Conservation (phyloP, 2,797 vertebrate species). For the Acestrorhynchus altus region DNA sequence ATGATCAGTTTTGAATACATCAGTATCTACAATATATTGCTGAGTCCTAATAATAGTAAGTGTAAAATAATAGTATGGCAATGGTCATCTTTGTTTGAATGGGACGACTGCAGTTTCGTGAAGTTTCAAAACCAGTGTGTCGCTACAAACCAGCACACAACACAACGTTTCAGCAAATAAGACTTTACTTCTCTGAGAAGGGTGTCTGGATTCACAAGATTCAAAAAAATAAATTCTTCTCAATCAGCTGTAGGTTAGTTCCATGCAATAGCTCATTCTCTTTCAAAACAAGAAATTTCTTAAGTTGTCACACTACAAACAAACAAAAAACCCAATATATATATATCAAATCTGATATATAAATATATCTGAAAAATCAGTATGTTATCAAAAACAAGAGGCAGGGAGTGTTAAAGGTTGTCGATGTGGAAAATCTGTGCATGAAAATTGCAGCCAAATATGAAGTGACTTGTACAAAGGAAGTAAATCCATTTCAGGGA, state of each 20-base stretch:
- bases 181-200: slow-evolving; percentile 78
- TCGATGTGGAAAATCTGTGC: slow-evolving; percentile 64
- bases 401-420: slow-evolving; percentile 75
- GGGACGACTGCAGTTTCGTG: not conserved
- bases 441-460: slow-evolving; percentile 43
- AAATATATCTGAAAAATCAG: slow-evolving; percentile 70
- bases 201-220: slow-evolving; percentile 77
- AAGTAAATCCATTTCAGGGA: slow-evolving; percentile 47
- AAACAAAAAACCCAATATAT: slow-evolving; percentile 66
- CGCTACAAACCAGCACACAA: slow-evolving; percentile 54
- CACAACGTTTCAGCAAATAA: slow-evolving; percentile 77
- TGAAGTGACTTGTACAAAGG: slow-evolving; percentile 49
- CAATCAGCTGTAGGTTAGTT: slow-evolving; percentile 63
- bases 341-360: slow-evolving; percentile 70
- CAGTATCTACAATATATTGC: too few species aligned
- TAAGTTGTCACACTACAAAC: slow-evolving; percentile 69
- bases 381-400: slow-evolving; percentile 78
- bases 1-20: too few species aligned
- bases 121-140: too few species aligned
- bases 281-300: slow-evolving; percentile 66
- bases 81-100: not conserved
- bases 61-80: not conserved
- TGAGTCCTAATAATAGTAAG: too few species aligned
- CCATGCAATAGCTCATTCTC: slow-evolving; percentile 68
- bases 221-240: slow-evolving; percentile 74